Evolutionary conservation across 2,888 invertebrate genomes (phyloP).

Genomic region (Mallateleia sp.): DNA sequence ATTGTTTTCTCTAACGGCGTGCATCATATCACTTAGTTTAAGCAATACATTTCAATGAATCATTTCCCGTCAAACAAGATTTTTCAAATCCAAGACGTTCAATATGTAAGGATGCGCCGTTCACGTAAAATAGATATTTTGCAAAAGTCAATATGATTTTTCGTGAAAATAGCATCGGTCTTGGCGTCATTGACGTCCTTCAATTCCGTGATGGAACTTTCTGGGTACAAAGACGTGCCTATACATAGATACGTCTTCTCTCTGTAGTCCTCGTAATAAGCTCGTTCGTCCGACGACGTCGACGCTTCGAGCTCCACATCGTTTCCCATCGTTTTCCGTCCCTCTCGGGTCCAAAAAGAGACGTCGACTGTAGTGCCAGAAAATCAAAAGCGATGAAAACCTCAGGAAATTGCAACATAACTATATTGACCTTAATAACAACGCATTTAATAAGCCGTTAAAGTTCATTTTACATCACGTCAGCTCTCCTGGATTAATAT

Average conservation of each 20-base stretch:
- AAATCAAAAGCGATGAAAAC: slow-evolving; percentile 69
- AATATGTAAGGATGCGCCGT: slow-evolving; percentile 12
- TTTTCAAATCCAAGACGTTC: too few species aligned
- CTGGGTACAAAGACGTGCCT: slow-evolving; percentile 69
- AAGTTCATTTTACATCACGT: slow-evolving; percentile 47
- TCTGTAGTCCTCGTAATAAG: slow-evolving; percentile 73
- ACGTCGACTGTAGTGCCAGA: slow-evolving; percentile 59
- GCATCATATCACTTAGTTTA: too few species aligned
- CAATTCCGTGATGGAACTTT: slow-evolving; percentile 79
- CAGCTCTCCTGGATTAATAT: slow-evolving; percentile 18
- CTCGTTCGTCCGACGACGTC: slow-evolving; percentile 72
- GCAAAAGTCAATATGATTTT: slow-evolving; percentile 48
- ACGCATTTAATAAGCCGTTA: slow-evolving; percentile 55
- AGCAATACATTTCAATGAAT: too few species aligned
- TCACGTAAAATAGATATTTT: slow-evolving; percentile 21
- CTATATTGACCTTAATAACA: slow-evolving; percentile 64
- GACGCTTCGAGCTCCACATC: slow-evolving; percentile 53
- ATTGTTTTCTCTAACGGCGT: too few species aligned
- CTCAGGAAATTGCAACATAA: slow-evolving; percentile 75
- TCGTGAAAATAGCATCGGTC: slow-evolving; percentile 65
- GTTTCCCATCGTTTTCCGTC: slow-evolving; percentile 50
- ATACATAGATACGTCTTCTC: slow-evolving; percentile 52
- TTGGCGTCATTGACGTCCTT: slow-evolving; percentile 69
- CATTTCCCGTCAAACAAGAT: too few species aligned
- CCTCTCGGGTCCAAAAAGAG: slow-evolving; percentile 45